Conservation (phyloP, 2,797 vertebrate genomes). For the Poeciliopsis paucimaculata region DNA sequence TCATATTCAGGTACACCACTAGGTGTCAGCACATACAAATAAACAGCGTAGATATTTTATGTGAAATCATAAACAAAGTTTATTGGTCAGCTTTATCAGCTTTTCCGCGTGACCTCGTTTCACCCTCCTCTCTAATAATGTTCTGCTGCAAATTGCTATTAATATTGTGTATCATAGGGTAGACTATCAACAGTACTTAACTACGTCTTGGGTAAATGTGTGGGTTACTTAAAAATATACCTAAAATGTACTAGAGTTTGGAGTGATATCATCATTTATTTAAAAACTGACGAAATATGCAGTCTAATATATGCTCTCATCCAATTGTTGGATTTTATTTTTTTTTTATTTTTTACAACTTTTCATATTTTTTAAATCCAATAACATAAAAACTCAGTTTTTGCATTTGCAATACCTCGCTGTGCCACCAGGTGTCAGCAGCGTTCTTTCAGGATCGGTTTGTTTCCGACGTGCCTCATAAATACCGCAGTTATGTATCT, state of each 20-base stretch:
- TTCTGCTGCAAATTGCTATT: background rate
- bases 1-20: constrained; percentile 6
- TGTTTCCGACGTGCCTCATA: background rate
- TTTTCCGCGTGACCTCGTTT: background rate
- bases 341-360: background rate
- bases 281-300: background rate
- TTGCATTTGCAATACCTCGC: constrained; percentile 18
- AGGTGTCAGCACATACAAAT: constrained; percentile 36
- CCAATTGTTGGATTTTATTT: background rate
- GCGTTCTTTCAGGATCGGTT: background rate
- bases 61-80: background rate
- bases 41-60: background rate
- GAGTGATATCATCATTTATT: background rate
- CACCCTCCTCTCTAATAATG: background rate
- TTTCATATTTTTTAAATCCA: background rate
- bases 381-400: background rate
- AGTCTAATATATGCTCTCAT: background rate
- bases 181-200: background rate
- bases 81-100: background rate
- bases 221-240: background rate
- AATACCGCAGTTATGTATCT: background rate
- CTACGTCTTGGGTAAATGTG: background rate
- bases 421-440: constrained; percentile 43
- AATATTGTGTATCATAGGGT: background rate
- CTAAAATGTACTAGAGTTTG: background rate